phyloP scores from a whole-genome alignment of 2,888 invertebrate genomes.

The Diabrotica balteata region DNA sequence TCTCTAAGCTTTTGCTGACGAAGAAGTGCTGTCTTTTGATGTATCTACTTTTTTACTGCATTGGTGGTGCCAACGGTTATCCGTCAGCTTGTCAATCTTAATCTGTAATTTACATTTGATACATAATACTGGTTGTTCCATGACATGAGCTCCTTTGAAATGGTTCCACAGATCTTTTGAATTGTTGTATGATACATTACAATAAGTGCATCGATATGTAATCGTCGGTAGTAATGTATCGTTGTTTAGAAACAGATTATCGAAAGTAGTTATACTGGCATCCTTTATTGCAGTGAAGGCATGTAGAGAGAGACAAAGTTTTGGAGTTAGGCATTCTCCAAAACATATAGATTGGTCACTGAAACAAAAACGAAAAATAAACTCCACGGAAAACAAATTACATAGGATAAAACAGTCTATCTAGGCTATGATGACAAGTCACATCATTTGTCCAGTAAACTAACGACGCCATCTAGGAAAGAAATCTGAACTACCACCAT shows the following conservation, averaged over 20 bases:
- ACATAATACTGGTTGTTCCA: conserved; percentile 36
- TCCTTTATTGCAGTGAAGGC: conserved; percentile 29
- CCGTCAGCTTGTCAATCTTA: conserved; percentile 20
- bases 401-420: no score
- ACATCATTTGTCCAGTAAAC: no score
- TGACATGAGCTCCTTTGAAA: conserved; percentile 22
- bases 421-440: no score
- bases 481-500: no score
- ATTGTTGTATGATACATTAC: conserved; percentile 13
- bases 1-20: no score
- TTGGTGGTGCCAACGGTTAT: conserved; percentile 31
- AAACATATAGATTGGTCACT: conserved; percentile 32
- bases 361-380: conserved; percentile 9
- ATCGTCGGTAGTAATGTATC: conserved; percentile 14
- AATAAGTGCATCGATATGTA: conserved; percentile 30
- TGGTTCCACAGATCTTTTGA: conserved; percentile 26
- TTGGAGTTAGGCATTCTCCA: conserved; percentile 34
- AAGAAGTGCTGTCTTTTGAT: no score
- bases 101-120: conserved; percentile 33
- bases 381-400: no score
- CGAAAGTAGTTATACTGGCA: conserved; percentile 18
- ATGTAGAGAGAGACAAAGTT: conserved; percentile 20
- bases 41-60: conserved; percentile 9
- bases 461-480: no score
- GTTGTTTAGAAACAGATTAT: conserved; percentile 14